These are phyloP conservation scores for Balaenoptera acutorostrata DNA, from an alignment of 2,113 vertebrate species.

Conservation along the genomic window DNA sequence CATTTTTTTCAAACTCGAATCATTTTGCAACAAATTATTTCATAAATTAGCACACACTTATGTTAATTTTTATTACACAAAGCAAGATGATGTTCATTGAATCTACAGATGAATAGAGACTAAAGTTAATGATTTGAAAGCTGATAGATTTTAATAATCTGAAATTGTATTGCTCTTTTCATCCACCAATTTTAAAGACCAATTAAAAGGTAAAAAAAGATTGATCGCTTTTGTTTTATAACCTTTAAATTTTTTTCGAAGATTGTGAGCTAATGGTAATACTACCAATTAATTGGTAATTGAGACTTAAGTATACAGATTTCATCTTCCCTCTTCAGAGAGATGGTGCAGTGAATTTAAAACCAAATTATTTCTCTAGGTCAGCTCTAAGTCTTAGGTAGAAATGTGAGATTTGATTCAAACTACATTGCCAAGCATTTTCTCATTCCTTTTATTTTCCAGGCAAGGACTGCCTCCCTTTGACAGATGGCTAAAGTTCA, in stretches of 20 bases:
- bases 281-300: constrained; percentile 27
- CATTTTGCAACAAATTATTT: neutral
- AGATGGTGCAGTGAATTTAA: constrained; percentile 40
- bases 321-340: constrained; percentile 10
- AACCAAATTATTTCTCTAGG: neutral
- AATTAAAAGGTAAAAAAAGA: neutral
- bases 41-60: neutral
- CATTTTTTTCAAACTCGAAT: neutral
- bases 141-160: neutral
- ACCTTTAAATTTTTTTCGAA: neutral
- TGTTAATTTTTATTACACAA: constrained; percentile 16
- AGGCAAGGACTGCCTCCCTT: constrained; percentile 65
- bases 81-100: neutral
- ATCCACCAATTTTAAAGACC: neutral
- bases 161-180: neutral
- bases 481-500: constrained; percentile 65
- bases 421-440: constrained; percentile 51
- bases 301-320: constrained; percentile 27
- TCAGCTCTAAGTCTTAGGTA: constrained; percentile 22
- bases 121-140: constrained; percentile 31
- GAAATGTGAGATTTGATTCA: constrained; percentile 46
- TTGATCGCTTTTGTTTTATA: neutral
- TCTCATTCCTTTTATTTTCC: constrained; percentile 52
- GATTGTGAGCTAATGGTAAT: neutral
- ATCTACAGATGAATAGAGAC: neutral